Conservation (phyloP, 2,797 vertebrate genomes). For the Cephalopachus bancanus region DNA sequence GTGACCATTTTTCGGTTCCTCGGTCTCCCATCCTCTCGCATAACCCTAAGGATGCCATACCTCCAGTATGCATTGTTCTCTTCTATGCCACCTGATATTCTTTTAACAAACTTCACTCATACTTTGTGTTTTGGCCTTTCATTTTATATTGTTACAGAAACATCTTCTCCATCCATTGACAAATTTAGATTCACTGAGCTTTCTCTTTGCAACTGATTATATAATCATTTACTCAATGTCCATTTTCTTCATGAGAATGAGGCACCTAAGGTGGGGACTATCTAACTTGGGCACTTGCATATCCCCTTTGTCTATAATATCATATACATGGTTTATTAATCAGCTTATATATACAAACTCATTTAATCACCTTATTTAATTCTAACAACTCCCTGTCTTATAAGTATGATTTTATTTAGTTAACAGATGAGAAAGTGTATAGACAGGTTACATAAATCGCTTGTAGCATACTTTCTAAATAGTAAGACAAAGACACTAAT, state of each 20-base stretch:
- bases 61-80: background rate
- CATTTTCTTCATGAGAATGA: background rate
- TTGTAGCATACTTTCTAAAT: background rate
- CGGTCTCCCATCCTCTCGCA: background rate
- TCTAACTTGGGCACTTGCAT: background rate
- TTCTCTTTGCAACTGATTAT: background rate
- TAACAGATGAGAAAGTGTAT: background rate
- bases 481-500: background rate
- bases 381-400: background rate
- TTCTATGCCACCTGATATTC: background rate
- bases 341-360: background rate
- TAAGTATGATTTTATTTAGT: background rate
- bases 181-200: background rate
- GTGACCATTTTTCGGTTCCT: background rate
- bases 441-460: background rate
- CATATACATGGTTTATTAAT: background rate
- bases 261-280: background rate
- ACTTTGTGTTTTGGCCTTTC: background rate
- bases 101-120: background rate
- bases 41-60: background rate
- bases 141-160: background rate
- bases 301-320: background rate
- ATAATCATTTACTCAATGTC: background rate
- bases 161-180: background rate
- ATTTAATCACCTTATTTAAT: background rate